Evolutionary conservation across 2,113 vertebrate genomes (phyloP).

Genomic region (Anser cygnoides): DNA sequence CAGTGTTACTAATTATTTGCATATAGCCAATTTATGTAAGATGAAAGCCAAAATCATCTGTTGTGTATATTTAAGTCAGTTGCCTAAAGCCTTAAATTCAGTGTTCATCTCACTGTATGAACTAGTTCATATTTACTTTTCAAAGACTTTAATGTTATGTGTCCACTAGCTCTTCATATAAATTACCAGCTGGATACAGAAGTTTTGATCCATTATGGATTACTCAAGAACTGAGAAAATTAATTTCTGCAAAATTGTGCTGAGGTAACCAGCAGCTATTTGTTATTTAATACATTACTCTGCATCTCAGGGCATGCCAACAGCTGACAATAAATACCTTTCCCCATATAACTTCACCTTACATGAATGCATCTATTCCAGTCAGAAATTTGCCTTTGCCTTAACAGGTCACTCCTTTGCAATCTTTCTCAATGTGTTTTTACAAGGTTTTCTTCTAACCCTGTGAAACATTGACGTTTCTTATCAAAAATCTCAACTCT

Average conservation of each 20-base stretch:
- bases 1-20: background rate
- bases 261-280: background rate
- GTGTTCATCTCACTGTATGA: background rate
- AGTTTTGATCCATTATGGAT: background rate
- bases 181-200: background rate
- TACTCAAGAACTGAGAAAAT: background rate
- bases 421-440: background rate
- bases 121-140: background rate
- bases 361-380: background rate
- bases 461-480: background rate
- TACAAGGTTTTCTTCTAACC: background rate
- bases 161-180: background rate
- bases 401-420: background rate
- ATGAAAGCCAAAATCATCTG: background rate
- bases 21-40: background rate
- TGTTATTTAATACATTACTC: background rate
- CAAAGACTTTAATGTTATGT: background rate
- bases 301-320: background rate
- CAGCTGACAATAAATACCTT: background rate
- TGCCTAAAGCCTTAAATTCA: background rate
- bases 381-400: background rate
- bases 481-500: background rate
- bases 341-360: background rate
- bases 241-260: background rate
- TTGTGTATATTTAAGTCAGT: background rate